A percentile compares a stretch with the other conserved stretches of the same genome.
Evolutionary conservation across 37 sponge, comb jelly and placozoan genomes (phyloP).

Genomic region (Hexactinellida sp.): DNA sequence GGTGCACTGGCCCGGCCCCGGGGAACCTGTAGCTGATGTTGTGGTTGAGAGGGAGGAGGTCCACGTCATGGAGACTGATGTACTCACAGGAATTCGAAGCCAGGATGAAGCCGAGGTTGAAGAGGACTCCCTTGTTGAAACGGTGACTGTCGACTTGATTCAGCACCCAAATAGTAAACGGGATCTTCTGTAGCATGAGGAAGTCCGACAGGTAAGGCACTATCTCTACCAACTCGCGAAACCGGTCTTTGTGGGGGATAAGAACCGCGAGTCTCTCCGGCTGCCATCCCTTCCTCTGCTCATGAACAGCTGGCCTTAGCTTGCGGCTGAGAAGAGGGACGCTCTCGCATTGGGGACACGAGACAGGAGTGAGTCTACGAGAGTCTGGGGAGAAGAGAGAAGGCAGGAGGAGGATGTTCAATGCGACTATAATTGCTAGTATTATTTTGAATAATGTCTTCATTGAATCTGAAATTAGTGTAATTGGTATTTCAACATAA

Average conservation of each 20-base stretch:
- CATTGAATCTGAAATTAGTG: too few species aligned
- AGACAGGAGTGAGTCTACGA: background rate
- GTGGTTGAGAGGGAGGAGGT: conserved; percentile 73
- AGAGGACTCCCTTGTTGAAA: conserved; percentile 70
- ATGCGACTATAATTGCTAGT: background rate
- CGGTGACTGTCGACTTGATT: conserved; percentile 77
- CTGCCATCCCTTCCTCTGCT: background rate
- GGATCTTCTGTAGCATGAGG: conserved; percentile 48
- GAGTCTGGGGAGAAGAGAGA: background rate
- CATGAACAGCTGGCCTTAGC: background rate
- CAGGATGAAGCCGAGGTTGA: conserved; percentile 66
- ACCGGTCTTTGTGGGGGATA: conserved; percentile 64
- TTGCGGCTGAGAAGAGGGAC: background rate
- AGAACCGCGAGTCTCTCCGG: conserved; percentile 66
- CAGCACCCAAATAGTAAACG: conserved; percentile 69
- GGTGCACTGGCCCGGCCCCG: conserved; percentile 54
- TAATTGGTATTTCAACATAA: too few species aligned
- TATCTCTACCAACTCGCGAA: conserved; percentile 72
- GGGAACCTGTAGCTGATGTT: conserved; percentile 61
- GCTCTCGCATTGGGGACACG: background rate
- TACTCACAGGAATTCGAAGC: conserved; percentile 42
- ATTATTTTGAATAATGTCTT: background rate
- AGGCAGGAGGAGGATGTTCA: background rate
- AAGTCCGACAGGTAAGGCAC: conserved; percentile 73
- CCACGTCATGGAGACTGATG: conserved; percentile 81